Evolutionary conservation across 2,797 vertebrate species (phyloP).

Genomic region (Atherinosoma microstoma): DNA sequence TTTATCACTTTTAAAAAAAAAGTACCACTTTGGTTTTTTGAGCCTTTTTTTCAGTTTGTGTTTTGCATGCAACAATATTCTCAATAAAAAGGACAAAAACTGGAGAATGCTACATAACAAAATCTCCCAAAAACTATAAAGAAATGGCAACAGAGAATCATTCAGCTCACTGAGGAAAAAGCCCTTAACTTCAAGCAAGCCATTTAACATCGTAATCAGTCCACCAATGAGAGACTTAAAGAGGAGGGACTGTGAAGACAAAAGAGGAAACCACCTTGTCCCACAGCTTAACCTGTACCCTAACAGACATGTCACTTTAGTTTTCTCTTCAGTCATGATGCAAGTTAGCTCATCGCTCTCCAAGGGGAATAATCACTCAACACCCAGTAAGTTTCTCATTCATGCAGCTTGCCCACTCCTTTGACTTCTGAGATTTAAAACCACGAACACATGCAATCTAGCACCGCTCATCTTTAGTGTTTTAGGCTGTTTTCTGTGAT

Average conservation of each 20-base stretch:
- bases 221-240: slow-evolving; percentile 64
- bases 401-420: slow-evolving; percentile 30
- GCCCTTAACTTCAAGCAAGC: slow-evolving; percentile 9
- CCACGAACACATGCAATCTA: slow-evolving; percentile 36
- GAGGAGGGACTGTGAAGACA: slow-evolving; percentile 76
- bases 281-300: slow-evolving; percentile 72
- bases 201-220: slow-evolving; percentile 45
- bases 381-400: slow-evolving; percentile 72
- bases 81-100: background rate
- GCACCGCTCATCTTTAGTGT: slow-evolving; percentile 20
- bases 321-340: slow-evolving; percentile 67
- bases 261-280: slow-evolving; percentile 74
- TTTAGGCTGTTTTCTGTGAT: slow-evolving; percentile 38
- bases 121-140: slow-evolving; percentile 1
- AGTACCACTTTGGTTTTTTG: background rate
- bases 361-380: slow-evolving; percentile 61
- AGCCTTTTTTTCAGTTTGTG: background rate
- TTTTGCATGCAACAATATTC: slow-evolving; percentile 3
- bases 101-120: background rate
- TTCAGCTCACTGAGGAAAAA: slow-evolving; percentile 13
- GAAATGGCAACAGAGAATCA: background rate
- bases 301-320: slow-evolving; percentile 67
- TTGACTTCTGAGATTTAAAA: slow-evolving; percentile 40
- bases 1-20: background rate
- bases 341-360: slow-evolving; percentile 49